Percentiles rank a stretch among this genome's conserved stretches.
phyloP scores from a whole-genome alignment of 1,140 invertebrate genomes.

The Bombus cullumanus region DNA sequence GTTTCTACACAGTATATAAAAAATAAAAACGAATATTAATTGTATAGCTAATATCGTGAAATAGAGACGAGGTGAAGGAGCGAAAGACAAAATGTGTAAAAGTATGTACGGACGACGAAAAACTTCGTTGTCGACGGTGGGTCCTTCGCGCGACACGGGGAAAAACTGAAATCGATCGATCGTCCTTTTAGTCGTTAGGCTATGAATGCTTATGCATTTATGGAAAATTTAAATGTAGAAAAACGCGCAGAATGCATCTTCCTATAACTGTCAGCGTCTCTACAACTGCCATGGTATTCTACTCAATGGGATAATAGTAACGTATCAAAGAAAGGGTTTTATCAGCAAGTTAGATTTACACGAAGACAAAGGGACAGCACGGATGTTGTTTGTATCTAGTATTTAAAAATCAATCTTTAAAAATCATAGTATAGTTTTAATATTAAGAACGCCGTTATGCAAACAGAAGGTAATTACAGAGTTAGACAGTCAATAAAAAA shows the following conservation, averaged over 20 bases:
- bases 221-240: background rate
- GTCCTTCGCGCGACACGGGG: constrained; percentile 56
- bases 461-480: background rate
- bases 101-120: constrained; percentile 46
- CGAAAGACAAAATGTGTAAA: constrained; percentile 28
- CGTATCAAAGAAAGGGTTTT: background rate
- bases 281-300: no score
- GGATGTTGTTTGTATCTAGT: background rate
- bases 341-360: background rate
- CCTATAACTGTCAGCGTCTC: no score
- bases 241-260: background rate
- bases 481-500: background rate
- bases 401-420: background rate
- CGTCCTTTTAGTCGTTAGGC: background rate
- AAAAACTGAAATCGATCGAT: constrained; percentile 29
- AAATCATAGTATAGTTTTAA: no score
- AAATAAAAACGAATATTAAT: constrained; percentile 4
- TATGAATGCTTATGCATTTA: background rate
- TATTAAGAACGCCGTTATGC: background rate
- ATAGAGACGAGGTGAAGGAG: constrained; percentile 17
- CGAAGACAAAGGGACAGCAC: background rate
- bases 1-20: background rate
- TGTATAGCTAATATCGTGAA: background rate
- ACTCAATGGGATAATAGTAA: background rate
- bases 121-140: constrained; percentile 47